Evolutionary conservation across 1,140 invertebrate species (phyloP), one percentile per base, ranked within the genome.

Genomic region (Drosophila seguyi): DNA sequence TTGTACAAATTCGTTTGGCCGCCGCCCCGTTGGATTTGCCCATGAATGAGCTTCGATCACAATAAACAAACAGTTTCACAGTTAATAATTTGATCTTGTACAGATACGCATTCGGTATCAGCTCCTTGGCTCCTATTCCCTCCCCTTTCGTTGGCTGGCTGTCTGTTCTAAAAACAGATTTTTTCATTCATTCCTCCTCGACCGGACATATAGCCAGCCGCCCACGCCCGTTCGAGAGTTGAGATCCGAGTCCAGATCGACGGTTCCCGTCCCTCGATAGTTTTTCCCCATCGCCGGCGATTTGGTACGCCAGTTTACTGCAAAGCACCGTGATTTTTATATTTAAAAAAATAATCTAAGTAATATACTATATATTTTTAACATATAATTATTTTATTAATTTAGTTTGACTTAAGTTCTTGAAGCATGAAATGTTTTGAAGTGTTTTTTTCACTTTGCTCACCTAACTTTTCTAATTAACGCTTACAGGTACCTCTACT

Each of bases 41-140:
- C 38, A 53, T 82, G 75, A 77, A 85, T 86, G 75, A 79, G 66
- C 38, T 66, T 73, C 66, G 50, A 84, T 88, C 81, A 73, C 60
- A 72, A 77, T 74, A 83, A 80, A 83, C 63, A 88, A 77, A 80
- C 63, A 56, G 36, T 47, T 83, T 73, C 58, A 52, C 63, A 77
- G 60, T 80, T 83, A 67, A 88, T 88, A 83, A 80, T 77, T 88
- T 87, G 79, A 80, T 57, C 82, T 71, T 60, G 66, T 71, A 80
- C 84, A 87, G 84, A 68, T 69, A 55, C 36, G 52, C 53, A 63
- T 42, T n/a, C 38, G 36, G 34, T 69, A 71, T 59, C 72, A 72
- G 66, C 42, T 72, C 68, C 68, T 55, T 58, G 42, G 20, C 50
- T 39, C 18, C 45, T 6, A 20, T 22, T 44, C 18, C 47, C 16